phyloP scores from a whole-genome alignment of 2,797 vertebrate genomes.

The Orientallactaga sibirica region DNA sequence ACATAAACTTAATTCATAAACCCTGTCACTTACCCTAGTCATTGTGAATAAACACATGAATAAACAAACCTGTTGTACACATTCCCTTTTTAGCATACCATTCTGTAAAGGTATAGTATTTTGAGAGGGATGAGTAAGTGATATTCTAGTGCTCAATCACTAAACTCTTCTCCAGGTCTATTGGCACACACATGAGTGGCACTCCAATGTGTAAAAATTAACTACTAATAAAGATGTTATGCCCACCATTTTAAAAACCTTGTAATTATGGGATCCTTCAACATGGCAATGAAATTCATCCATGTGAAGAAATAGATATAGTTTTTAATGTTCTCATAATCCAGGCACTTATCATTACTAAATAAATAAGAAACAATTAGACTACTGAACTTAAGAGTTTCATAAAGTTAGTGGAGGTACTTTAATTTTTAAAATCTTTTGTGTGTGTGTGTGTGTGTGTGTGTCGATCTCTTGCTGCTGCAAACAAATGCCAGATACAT shows the following conservation, averaged over 20 bases:
- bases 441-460: no score
- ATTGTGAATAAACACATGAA: background rate
- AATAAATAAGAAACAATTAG: slow-evolving; percentile 14
- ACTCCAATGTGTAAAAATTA: background rate
- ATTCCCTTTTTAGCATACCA: background rate
- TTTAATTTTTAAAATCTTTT: background rate
- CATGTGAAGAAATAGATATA: slow-evolving; percentile 40
- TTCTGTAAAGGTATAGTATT: background rate
- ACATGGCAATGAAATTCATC: background rate
- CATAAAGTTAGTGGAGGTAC: background rate
- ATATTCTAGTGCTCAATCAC: background rate
- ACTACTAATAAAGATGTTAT: background rate
- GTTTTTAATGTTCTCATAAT: slow-evolving; percentile 18
- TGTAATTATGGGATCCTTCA: background rate
- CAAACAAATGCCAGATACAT: no score
- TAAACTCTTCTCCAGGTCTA: background rate
- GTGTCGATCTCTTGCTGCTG: no score
- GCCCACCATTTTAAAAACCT: background rate
- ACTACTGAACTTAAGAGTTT: background rate
- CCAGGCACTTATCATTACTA: background rate
- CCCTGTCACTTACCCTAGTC: background rate
- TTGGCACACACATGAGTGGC: background rate
- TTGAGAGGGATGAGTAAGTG: background rate
- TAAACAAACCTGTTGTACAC: background rate
- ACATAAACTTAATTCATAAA: slow-evolving; percentile 19